Base-by-base conservation (phyloP, 2,113 vertebrate genomes). In the Antechinus stuartii region DNA sequence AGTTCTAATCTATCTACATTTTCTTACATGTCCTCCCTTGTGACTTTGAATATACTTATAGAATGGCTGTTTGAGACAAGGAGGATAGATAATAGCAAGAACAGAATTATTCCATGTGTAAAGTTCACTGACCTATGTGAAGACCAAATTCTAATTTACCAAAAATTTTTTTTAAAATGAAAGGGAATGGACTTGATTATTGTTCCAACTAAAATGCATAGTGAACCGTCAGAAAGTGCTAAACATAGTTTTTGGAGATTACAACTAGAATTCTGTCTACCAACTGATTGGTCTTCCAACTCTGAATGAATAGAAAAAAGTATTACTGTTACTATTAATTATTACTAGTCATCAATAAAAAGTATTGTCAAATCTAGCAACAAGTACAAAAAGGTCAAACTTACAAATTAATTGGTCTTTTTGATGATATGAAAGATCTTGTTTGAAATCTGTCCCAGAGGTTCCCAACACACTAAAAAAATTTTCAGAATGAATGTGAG, bases 381-480 rank as follows among this genome's bases (percentile, higher is more conserved):
- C 84, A 49, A 94, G 12, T 89, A 90, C 0, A 35, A 94, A 53
- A 6, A 93, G 47, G 23, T 1, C 3, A 93, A 96, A 98, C 98
- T 98, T 98, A 99, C 98, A 99, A 99, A 94, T 92, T 95, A 91
- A 98, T 46, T 56, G 98, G 98, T 93, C 97, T 99, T 89, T 61
- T 93, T 3, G 97, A 96, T 19, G 95, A 97, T 16, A 91, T 95
- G 97, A 99, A 98, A 19, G 56, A 84, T 95, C 98, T 98, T 91
- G 97, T 98, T 90, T 99, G 99, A 95, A 97, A 98, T 98, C 97
- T 98, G 95, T 98, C 98, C 99, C 99, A 99, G 84, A 99, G 98
- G 27, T 95, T 96, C 92, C 98, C 98, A 84, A 98, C 26, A 96
- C 98, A 96, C 98, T 99, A 93, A 91, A 98, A 98, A 47, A 1